phyloP scores from a whole-genome alignment of 2,797 vertebrate species.

The Microctenopoma lineatum region DNA sequence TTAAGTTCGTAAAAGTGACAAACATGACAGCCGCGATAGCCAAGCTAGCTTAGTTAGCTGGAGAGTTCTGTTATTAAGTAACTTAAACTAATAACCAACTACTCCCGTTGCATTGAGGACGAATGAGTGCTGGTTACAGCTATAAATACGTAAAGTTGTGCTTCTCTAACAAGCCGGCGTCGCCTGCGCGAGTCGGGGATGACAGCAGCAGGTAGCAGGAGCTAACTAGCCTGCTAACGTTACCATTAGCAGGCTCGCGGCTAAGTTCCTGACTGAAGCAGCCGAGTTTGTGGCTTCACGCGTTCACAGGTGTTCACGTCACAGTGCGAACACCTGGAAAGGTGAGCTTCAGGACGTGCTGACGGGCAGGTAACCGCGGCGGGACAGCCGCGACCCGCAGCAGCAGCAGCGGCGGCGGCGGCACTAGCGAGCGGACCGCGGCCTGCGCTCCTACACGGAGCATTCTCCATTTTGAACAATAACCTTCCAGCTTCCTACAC shows the following conservation, averaged over 20 bases:
- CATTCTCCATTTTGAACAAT: conserved; percentile 97
- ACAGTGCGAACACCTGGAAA: too few species aligned
- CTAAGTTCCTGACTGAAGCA: conserved; percentile 25
- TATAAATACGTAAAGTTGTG: not conserved
- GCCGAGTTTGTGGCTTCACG: accelerated
- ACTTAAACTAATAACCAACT: not conserved
- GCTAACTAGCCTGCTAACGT: conserved; percentile 61
- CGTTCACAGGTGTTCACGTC: accelerated
- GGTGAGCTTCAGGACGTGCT: not conserved
- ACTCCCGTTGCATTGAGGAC: not conserved
- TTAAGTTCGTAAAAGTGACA: not conserved
- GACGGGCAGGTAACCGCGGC: not conserved
- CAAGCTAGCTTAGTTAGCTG: conserved; percentile 37
- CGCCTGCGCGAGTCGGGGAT: not conserved
- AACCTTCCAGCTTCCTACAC: conserved; percentile 70
- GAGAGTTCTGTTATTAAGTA: not conserved
- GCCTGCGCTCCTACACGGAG: conserved; percentile 78
- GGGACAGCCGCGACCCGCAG: conserved; percentile 47
- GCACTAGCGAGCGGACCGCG: conserved; percentile 48
- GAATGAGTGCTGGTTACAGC: accelerated
- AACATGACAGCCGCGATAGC: conserved; percentile 35
- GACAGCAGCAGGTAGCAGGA: conserved; percentile 20
- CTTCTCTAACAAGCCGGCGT: not conserved
- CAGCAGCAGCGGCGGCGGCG: conserved; percentile 15
- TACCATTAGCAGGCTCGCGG: conserved; percentile 61